These are phyloP conservation scores for Steinernema carpocapsae DNA, from an alignment of 2,888 invertebrate genomes.

Conservation along the genomic window DNA sequence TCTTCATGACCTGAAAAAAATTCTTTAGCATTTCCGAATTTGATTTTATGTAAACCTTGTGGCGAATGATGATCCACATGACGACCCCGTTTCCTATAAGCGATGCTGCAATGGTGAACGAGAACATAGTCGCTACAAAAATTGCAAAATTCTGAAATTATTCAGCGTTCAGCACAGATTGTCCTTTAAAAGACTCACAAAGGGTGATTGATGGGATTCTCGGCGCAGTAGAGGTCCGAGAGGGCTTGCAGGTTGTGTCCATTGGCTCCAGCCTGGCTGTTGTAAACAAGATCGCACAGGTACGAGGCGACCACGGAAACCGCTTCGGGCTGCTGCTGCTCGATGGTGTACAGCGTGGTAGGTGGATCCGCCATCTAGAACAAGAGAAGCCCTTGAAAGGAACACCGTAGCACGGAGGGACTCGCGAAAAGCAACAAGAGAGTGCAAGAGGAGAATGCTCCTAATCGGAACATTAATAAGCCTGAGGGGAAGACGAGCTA, in stretches of 20 bases:
- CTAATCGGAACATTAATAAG: too few relatives aligned
- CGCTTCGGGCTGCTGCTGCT: conserved; percentile 13
- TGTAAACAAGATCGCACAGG: conserved; percentile 21
- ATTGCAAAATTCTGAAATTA: conserved; percentile 49
- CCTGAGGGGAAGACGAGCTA: too few relatives aligned
- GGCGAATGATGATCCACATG: conserved; percentile 62
- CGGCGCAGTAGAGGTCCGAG: conserved; percentile 41
- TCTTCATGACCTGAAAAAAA: conserved; percentile 55
- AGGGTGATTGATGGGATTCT: conserved; percentile 41
- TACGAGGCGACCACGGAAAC: conserved; percentile 16
- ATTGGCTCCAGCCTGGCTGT: conserved; percentile 16
- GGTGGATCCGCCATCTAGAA: neutral
- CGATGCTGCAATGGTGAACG: conserved; percentile 53
- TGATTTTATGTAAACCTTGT: conserved; percentile 45
- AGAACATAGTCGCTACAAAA: conserved; percentile 54
- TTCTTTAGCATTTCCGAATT: too few relatives aligned
- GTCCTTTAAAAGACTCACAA: neutral
- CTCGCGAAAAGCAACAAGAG: too few relatives aligned
- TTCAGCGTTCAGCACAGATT: neutral
- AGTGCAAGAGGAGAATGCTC: too few relatives aligned
- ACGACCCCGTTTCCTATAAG: conserved; percentile 60
- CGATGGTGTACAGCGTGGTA: conserved; percentile 14
- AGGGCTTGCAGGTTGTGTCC: conserved; percentile 21
- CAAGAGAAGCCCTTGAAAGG: neutral
- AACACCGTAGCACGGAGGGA: too few relatives aligned